A percentile compares a stretch with the other conserved stretches of the same genome.
phyloP scores from a whole-genome alignment of 2,888 invertebrate species.

The Catotricha subobsoleta region DNA sequence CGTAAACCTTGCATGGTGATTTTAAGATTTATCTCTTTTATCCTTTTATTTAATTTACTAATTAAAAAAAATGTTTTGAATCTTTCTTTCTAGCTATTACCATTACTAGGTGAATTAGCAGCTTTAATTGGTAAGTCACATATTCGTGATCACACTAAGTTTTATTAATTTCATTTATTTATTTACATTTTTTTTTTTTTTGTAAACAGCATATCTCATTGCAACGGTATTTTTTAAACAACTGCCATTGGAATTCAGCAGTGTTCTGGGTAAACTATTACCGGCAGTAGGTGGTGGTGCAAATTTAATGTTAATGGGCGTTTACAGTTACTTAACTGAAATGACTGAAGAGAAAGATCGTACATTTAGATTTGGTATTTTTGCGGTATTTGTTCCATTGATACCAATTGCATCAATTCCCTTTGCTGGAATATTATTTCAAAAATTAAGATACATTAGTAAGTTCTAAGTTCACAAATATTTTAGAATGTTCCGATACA shows the following conservation, averaged over 20 bases:
- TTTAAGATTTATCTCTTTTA: too few relatives aligned
- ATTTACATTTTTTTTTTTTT: background rate
- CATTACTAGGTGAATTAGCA: slow-evolving; percentile 23
- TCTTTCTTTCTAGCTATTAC: too few relatives aligned
- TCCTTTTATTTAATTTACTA: too few relatives aligned
- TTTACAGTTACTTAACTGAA: slow-evolving; percentile 27
- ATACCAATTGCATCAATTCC: slow-evolving; percentile 24
- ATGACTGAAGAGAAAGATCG: slow-evolving; percentile 27
- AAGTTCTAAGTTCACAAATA: slow-evolving; percentile 11
- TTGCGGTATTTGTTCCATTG: slow-evolving; percentile 24
- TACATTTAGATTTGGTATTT: slow-evolving; percentile 27
- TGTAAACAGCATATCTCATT: background rate
- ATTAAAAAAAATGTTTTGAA: too few relatives aligned
- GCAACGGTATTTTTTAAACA: slow-evolving; percentile 13
- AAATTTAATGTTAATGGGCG: slow-evolving; percentile 27
- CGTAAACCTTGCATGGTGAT: slow-evolving; percentile 28
- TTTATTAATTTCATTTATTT: background rate
- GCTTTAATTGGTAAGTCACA: slow-evolving; percentile 19
- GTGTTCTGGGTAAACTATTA: slow-evolving; percentile 24
- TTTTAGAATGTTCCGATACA: background rate
- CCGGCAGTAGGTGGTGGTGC: slow-evolving; percentile 26
- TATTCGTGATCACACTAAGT: background rate
- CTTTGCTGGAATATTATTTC: slow-evolving; percentile 22
- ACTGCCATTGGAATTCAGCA: slow-evolving; percentile 27
- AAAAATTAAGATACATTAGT: slow-evolving; percentile 24